Conservation (phyloP, 1,140 invertebrate species). For the Belonocnema kinseyi region DNA sequence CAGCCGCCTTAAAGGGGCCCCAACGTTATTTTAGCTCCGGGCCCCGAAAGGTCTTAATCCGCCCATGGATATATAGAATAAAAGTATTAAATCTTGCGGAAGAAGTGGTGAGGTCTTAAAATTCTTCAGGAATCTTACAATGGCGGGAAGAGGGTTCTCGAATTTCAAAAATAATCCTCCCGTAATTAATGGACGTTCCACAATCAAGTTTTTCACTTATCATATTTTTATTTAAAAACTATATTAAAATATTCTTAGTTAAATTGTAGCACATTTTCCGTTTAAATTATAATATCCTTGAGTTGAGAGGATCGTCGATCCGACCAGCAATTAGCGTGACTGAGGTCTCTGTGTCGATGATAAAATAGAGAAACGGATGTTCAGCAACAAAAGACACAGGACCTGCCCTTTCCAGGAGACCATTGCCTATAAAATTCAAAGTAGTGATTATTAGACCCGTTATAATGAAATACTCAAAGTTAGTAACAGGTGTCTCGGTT, state of each 20-base stretch:
- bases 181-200: too few relatives aligned
- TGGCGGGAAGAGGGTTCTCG: too few relatives aligned
- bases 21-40: too few relatives aligned
- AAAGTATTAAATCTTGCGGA: too few relatives aligned
- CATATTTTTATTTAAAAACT: too few relatives aligned
- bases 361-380: conserved; percentile 88
- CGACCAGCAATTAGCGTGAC: conserved; percentile 87
- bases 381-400: conserved; percentile 84
- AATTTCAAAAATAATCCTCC: too few relatives aligned
- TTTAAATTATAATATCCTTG: conserved; percentile 79
- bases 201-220: too few relatives aligned
- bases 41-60: too few relatives aligned
- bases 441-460: conserved; percentile 13
- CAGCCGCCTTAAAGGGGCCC: too few relatives aligned
- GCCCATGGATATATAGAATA: too few relatives aligned
- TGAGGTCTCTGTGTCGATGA: conserved; percentile 85
- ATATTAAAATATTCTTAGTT: background rate
- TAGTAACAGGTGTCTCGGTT: background rate
- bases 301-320: conserved; percentile 87
- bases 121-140: too few relatives aligned
- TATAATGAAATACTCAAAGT: background rate
- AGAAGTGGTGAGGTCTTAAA: too few relatives aligned
- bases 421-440: conserved; percentile 54
- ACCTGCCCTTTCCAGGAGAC: conserved; percentile 63
- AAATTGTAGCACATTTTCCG: background rate